phyloP scores from a whole-genome alignment of 2,113 vertebrate species.

The Boulengeromyrus knoepffleri region DNA sequence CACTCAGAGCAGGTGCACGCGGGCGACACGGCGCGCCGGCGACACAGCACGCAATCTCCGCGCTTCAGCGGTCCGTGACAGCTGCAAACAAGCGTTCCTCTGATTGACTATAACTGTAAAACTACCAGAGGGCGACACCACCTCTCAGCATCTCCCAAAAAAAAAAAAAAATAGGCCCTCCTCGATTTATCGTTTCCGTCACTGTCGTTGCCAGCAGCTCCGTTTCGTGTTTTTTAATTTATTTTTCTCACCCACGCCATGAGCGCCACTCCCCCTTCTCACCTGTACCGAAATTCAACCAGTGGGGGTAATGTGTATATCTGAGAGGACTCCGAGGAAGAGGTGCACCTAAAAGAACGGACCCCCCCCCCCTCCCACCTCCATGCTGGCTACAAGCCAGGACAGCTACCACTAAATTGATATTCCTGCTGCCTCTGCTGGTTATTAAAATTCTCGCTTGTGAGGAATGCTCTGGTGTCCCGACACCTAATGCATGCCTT shows the following conservation, averaged over 20 bases:
- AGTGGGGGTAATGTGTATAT: not conserved
- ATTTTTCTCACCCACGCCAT: not conserved
- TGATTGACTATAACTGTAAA: conserved; percentile 14
- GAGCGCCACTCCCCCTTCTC: not conserved
- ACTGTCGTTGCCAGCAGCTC: not conserved
- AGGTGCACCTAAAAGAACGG: conserved; percentile 3
- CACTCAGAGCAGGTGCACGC: not conserved
- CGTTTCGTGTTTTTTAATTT: not conserved
- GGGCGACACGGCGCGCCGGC: not conserved
- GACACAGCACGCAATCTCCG: not conserved
- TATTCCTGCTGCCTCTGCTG: conserved; percentile 44
- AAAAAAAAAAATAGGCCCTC: not conserved
- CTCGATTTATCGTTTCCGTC: not conserved
- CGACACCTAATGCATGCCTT: conserved; percentile 32
- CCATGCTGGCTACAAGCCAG: not conserved
- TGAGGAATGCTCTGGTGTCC: conserved; percentile 43
- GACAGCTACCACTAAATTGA: conserved; percentile 33
- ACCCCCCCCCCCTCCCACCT: not conserved
- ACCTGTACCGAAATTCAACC: conserved; percentile 7
- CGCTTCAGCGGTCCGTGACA: not conserved
- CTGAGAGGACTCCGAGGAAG: conserved; percentile 24
- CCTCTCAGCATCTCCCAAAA: not conserved
- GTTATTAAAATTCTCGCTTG: conserved; percentile 60
- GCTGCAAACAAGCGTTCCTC: conserved; percentile 4
- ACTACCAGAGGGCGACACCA: not conserved